Evolutionary conservation across 1,140 invertebrate species (phyloP), one percentile per base, ranked within the genome.

Genomic region (Hylaeus volcanicus): DNA sequence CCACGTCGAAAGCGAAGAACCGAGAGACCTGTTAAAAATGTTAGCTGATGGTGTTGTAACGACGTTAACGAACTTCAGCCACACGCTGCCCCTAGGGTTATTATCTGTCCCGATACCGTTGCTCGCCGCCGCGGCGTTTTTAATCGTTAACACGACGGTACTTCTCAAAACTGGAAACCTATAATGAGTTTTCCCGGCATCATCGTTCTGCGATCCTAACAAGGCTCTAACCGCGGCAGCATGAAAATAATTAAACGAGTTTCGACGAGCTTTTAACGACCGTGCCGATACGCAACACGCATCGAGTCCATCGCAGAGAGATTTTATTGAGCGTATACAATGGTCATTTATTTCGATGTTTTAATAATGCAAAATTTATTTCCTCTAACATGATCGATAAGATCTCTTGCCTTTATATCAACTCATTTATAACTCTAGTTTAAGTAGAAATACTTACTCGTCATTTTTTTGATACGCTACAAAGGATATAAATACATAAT

Each of bases 171-270:
- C 78, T 79, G 78, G 58, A 56, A 73, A 77, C 64, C 72, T 65
- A 74, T 86, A 86, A 87, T 86, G 82, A 86, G 75, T 86, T 86
- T 86, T 80, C 74, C 72, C 51, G 26, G 55, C 37, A 58, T 68
- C 72, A 58, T 72, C 69, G 64, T 43, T 71, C 37, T 45, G 14
- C 60, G 74, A 86, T 86, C 74, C 82, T 87, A 87, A 87, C 85
- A 86, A 84, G 84, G 64, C 39, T 60, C 71, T 64, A 73, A 65
- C 65, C 74, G 56, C 65, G 80, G 39, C 69, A 73, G 39, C 68
- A 64, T 81, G 71, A 77, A 84, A 79, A 87, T 87, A 87, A 87
- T 86, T 87, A 87, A 79, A 87, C 86, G 85, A 87, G 82, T 84
- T 84, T 79, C 85, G 66, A 80, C 85, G 73, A 86, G 74, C 58